These are phyloP conservation scores for Coleophora deauratella DNA, from an alignment of 2,888 invertebrate species.

Conservation along the genomic window DNA sequence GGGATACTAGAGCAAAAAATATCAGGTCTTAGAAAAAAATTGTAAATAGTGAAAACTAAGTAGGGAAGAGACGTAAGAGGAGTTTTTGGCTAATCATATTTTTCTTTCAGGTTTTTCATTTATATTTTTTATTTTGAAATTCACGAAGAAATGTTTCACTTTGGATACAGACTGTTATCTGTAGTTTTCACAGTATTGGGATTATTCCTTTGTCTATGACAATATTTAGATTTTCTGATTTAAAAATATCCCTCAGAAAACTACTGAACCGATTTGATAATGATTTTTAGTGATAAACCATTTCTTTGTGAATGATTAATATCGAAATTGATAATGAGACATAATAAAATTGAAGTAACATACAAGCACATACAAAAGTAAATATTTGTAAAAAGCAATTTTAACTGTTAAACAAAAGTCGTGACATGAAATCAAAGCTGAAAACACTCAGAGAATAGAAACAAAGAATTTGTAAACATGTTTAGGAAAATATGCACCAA, in stretches of 20 bases:
- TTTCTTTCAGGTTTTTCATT: slow-evolving; percentile 21
- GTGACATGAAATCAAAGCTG: too few species aligned
- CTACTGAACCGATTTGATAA: slow-evolving; percentile 3
- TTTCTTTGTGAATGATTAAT: slow-evolving; percentile 3
- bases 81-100: slow-evolving; percentile 17
- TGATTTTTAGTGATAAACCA: too few species aligned
- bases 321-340: too few species aligned
- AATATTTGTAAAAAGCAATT: too few species aligned
- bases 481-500: too few species aligned
- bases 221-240: too few species aligned
- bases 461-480: too few species aligned
- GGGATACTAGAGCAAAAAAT: slow-evolving; percentile 19
- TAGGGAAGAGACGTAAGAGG: not conserved
- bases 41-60: slow-evolving; percentile 5
- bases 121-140: slow-evolving; percentile 10
- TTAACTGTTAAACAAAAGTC: too few species aligned
- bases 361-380: slow-evolving; percentile 2
- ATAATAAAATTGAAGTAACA: slow-evolving; percentile 3
- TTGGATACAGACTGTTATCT: too few species aligned
- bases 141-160: slow-evolving; percentile 11
- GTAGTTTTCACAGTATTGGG: too few species aligned
- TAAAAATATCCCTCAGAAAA: not conserved
- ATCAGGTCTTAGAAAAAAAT: slow-evolving; percentile 9
- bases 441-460: too few species aligned
- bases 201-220: too few species aligned